These are phyloP conservation scores for Mythimna vitellina DNA, from an alignment of 2,888 invertebrate species.

Conservation along the genomic window DNA sequence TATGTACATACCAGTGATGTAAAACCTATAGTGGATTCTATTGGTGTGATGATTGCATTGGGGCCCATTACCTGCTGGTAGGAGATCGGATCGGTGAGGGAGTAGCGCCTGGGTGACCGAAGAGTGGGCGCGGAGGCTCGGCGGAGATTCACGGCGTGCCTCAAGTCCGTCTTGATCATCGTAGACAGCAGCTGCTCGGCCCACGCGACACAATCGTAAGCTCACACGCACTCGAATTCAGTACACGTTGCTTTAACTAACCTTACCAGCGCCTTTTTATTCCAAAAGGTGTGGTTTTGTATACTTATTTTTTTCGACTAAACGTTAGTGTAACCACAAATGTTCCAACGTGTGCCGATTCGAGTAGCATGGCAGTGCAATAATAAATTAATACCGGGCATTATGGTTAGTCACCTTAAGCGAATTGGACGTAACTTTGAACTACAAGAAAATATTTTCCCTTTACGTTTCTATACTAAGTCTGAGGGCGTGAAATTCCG, in stretches of 20 bases:
- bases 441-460: constrained; percentile 39
- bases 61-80: constrained; percentile 79
- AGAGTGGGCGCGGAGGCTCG: constrained; percentile 87
- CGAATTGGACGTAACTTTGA: constrained; percentile 53
- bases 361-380: constrained; percentile 72
- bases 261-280: not conserved
- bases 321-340: constrained; percentile 4
- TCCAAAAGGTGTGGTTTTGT: not conserved
- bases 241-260: constrained; percentile 50
- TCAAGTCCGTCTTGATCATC: constrained; percentile 94
- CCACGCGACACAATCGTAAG: constrained; percentile 70
- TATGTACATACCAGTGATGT: constrained; percentile 26
- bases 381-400: constrained; percentile 70
- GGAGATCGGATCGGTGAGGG: constrained; percentile 86
- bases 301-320: not conserved
- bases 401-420: constrained; percentile 77
- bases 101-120: constrained; percentile 79
- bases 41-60: constrained; percentile 21
- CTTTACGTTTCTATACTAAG: constrained; percentile 38
- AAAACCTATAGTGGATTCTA: constrained; percentile 8
- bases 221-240: constrained; percentile 57
- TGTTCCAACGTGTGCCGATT: constrained; percentile 66
- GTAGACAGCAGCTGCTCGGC: constrained; percentile 93
- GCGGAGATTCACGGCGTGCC: constrained; percentile 84
- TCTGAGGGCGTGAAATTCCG: constrained; percentile 44